phyloP scores from a whole-genome alignment of 1,140 invertebrate genomes.

The Hermatobates lingyangjiaoensis region DNA sequence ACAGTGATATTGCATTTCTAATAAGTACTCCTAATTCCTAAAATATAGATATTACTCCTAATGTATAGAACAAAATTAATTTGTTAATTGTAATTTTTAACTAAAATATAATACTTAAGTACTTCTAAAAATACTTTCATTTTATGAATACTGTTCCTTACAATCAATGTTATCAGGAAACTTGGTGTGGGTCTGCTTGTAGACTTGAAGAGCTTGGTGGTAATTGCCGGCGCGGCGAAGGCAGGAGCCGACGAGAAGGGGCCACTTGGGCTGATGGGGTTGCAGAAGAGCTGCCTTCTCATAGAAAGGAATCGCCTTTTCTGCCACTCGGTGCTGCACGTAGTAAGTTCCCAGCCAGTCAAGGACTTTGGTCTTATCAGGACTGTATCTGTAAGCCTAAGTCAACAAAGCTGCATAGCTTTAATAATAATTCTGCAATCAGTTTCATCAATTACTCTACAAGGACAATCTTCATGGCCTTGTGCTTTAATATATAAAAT shows the following conservation, averaged over 20 bases:
- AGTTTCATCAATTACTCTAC: too few species aligned
- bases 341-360: conserved; percentile 85
- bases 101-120: background rate
- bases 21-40: too few species aligned
- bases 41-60: background rate
- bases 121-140: background rate
- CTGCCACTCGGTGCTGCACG: conserved; percentile 68
- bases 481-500: too few species aligned
- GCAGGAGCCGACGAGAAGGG: conserved; percentile 67
- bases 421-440: too few species aligned
- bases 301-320: conserved; percentile 77
- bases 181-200: conserved; percentile 52
- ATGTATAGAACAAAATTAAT: background rate
- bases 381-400: conserved; percentile 71
- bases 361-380: conserved; percentile 72
- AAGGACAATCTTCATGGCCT: too few species aligned
- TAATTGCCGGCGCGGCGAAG: conserved; percentile 65
- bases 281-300: conserved; percentile 73
- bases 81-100: background rate
- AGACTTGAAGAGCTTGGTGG: conserved; percentile 59
- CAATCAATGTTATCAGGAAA: conserved; percentile 78
- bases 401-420: too few species aligned
- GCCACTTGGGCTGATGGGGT: conserved; percentile 67
- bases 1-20: too few species aligned
- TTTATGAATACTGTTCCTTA: conserved; percentile 23